phyloP scores from a whole-genome alignment of 2,888 invertebrate species.

The Ypsolopha scabrella region DNA sequence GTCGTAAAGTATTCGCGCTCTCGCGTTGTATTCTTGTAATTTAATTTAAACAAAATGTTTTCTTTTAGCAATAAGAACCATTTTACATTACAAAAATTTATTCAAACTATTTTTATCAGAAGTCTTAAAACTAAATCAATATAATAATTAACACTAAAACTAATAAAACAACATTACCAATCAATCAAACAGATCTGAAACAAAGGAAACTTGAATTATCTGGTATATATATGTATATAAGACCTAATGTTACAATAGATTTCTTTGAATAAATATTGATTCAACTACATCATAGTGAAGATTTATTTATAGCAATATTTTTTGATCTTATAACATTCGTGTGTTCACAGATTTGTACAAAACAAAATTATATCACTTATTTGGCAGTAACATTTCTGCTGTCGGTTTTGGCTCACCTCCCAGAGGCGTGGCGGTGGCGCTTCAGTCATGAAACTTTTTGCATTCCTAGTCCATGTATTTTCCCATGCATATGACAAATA shows the following conservation, averaged over 20 bases:
- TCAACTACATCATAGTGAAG: conserved; percentile 1
- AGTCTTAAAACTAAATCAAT: background rate
- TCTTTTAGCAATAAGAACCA: background rate
- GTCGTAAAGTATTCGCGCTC: no score
- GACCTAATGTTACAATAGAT: background rate
- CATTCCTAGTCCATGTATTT: background rate
- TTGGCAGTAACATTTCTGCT: conserved; percentile 2
- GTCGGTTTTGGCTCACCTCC: background rate
- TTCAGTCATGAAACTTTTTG: background rate
- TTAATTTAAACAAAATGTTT: background rate
- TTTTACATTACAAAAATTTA: conserved; percentile 55
- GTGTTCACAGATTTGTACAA: background rate
- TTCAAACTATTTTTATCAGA: conserved; percentile 34
- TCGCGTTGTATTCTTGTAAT: no score
- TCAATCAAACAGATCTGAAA: background rate
- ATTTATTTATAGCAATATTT: background rate
- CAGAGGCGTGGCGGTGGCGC: background rate
- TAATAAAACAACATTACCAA: background rate
- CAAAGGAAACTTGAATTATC: background rate
- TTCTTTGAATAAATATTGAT: conserved; percentile 5
- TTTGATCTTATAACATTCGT: background rate
- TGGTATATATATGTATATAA: background rate
- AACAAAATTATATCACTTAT: background rate
- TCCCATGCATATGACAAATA: background rate
- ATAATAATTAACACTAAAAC: conserved; percentile 18